Conservation (phyloP, 2,888 invertebrate species). For the Pasiphila rectangulata region DNA sequence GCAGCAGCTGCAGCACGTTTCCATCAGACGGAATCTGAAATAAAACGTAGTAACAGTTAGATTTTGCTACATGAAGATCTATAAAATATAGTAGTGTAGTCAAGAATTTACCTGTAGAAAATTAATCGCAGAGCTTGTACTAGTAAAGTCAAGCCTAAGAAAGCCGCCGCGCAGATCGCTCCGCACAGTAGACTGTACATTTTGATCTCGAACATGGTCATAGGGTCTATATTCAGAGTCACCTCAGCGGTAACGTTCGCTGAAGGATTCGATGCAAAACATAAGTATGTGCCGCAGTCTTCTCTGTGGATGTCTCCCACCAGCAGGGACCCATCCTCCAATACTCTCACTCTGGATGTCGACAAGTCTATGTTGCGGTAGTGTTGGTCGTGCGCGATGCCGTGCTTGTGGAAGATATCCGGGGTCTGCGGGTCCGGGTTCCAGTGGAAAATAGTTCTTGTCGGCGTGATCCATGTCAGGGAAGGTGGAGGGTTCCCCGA, state of each 20-base stretch:
- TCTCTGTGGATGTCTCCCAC: constrained; percentile 86
- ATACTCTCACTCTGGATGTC: constrained; percentile 82
- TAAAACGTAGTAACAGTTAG: constrained; percentile 11
- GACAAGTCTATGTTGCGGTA: constrained; percentile 69
- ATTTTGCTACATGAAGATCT: not conserved
- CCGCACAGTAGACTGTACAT: constrained; percentile 92
- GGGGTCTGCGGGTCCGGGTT: constrained; percentile 86
- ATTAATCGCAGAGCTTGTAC: constrained; percentile 87
- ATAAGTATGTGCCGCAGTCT: constrained; percentile 92
- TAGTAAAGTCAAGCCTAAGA: constrained; percentile 89
- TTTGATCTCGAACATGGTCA: constrained; percentile 90
- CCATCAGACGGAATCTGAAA: constrained; percentile 85
- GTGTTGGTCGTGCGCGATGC: constrained; percentile 80
- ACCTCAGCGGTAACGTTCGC: constrained; percentile 89
- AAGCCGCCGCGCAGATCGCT: constrained; percentile 87
- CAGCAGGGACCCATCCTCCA: constrained; percentile 89
- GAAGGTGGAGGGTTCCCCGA: constrained; percentile 89
- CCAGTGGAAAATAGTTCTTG: constrained; percentile 86
- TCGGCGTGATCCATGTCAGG: constrained; percentile 92
- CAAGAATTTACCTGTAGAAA: constrained; percentile 82
- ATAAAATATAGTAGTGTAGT: not conserved
- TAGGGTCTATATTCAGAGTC: constrained; percentile 90
- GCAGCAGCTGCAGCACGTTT: constrained; percentile 90
- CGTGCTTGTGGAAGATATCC: constrained; percentile 85
- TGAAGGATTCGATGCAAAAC: constrained; percentile 91